phyloP scores from a whole-genome alignment of 2,888 invertebrate species.

The Drepanosiphum platanoidis region DNA sequence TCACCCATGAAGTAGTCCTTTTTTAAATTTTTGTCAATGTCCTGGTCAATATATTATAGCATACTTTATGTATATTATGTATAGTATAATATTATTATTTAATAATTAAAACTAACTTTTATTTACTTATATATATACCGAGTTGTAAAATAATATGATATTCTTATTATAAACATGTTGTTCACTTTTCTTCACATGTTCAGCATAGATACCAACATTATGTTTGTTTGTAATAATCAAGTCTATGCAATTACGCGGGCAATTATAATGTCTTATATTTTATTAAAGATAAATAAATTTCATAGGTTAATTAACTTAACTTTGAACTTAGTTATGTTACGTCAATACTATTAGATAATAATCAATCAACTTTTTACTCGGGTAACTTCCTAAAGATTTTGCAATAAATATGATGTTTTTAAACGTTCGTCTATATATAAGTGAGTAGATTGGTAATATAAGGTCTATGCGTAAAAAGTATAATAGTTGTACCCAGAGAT shows the following conservation, averaged over 20 bases:
- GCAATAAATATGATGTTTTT: constrained; percentile 34
- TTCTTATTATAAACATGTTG: background rate
- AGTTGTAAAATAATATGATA: background rate
- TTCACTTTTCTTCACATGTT: background rate
- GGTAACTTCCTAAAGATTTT: background rate
- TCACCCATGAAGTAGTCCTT: no score
- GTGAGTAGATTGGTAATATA: background rate
- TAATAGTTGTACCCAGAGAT: background rate
- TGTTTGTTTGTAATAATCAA: background rate
- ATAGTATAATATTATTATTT: background rate
- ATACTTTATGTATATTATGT: no score
- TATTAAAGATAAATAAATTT: constrained; percentile 21
- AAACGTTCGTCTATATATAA: background rate
- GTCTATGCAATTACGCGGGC: background rate
- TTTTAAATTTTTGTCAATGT: no score
- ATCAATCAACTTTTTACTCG: constrained; percentile 24
- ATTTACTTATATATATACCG: background rate
- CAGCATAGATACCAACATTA: background rate
- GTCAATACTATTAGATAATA: constrained; percentile 39
- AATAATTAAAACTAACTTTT: background rate
- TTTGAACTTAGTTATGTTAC: constrained; percentile 40
- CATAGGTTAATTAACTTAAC: constrained; percentile 39
- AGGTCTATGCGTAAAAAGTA: background rate
- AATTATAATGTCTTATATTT: constrained; percentile 5
- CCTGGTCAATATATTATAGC: no score